A percentile compares a stretch with the other conserved stretches of the same genome.
phyloP scores from a whole-genome alignment of 2,888 invertebrate genomes.

The Dromius quadrimaculatus region DNA sequence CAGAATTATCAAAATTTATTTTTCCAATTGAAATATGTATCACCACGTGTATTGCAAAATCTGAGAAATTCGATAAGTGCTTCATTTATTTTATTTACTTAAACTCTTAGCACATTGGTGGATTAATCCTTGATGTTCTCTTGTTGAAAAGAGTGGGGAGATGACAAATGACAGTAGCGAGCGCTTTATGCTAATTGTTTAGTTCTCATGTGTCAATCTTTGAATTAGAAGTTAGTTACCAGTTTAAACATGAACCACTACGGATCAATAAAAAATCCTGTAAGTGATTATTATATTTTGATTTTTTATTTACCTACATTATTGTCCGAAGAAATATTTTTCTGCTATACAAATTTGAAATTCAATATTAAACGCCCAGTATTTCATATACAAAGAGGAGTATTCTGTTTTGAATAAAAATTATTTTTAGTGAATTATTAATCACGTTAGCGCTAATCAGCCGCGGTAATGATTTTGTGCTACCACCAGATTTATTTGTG shows the following conservation, averaged over 20 bases:
- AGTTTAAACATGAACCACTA: constrained; percentile 43
- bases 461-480: no score
- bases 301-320: not conserved
- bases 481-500: no score
- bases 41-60: constrained; percentile 31
- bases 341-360: no score
- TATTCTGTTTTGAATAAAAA: no score
- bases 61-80: constrained; percentile 1
- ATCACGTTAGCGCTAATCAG: no score
- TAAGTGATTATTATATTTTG: constrained; percentile 25
- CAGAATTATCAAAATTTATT: not conserved
- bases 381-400: no score
- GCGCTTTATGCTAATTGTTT: constrained; percentile 43
- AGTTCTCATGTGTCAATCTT: constrained; percentile 25
- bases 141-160: constrained; percentile 20
- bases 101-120: constrained; percentile 13
- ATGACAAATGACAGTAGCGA: constrained; percentile 34
- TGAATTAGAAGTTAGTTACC: constrained; percentile 32
- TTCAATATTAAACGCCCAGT: no score
- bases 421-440: no score
- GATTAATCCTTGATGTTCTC: constrained; percentile 24
- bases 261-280: constrained; percentile 34
- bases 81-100: constrained; percentile 11
- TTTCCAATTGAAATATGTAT: not conserved
- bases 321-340: no score